Evolutionary conservation across 2,888 invertebrate species (phyloP).

Genomic region (Alloscopus bannaensis): DNA sequence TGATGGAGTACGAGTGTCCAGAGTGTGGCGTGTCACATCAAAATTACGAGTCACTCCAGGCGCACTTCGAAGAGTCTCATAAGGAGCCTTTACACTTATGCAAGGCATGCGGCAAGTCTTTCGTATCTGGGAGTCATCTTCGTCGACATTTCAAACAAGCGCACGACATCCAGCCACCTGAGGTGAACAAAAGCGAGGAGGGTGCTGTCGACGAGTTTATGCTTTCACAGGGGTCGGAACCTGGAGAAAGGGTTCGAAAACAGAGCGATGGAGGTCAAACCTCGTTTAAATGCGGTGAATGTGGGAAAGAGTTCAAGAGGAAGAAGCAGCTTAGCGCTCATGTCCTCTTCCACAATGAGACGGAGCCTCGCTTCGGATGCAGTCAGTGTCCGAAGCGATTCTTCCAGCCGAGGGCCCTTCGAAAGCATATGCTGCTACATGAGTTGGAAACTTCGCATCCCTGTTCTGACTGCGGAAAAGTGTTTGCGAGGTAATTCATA

Average conservation of each 20-base stretch:
- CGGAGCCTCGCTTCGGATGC: slow-evolving; percentile 40
- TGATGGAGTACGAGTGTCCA: not conserved
- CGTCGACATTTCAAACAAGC: slow-evolving; percentile 23
- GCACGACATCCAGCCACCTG: slow-evolving; percentile 12
- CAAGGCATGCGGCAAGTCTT: slow-evolving; percentile 37
- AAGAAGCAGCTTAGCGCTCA: slow-evolving; percentile 40
- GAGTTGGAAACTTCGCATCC: slow-evolving; percentile 22
- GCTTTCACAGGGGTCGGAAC: not conserved
- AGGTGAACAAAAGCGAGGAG: not conserved
- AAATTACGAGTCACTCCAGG: slow-evolving; percentile 11
- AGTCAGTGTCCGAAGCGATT: slow-evolving; percentile 47
- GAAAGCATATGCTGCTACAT: slow-evolving; percentile 38
- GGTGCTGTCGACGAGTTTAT: not conserved
- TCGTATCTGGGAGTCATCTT: slow-evolving; percentile 1
- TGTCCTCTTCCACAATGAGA: slow-evolving; percentile 52
- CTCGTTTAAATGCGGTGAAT: slow-evolving; percentile 37
- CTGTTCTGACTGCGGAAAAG: slow-evolving; percentile 43
- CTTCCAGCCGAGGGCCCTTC: slow-evolving; percentile 34
- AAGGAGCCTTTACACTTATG: slow-evolving; percentile 42
- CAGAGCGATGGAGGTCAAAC: not conserved
- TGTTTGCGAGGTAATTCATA: slow-evolving; percentile 56
- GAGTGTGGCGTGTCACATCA: slow-evolving; percentile 20
- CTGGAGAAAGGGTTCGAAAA: slow-evolving; percentile 8
- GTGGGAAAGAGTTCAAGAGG: slow-evolving; percentile 38
- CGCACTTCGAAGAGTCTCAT: slow-evolving; percentile 39